Percentiles rank a stretch among this genome's conserved stretches.
Conservation (phyloP, 2,113 vertebrate genomes). For the Donacobius atricapilla region DNA sequence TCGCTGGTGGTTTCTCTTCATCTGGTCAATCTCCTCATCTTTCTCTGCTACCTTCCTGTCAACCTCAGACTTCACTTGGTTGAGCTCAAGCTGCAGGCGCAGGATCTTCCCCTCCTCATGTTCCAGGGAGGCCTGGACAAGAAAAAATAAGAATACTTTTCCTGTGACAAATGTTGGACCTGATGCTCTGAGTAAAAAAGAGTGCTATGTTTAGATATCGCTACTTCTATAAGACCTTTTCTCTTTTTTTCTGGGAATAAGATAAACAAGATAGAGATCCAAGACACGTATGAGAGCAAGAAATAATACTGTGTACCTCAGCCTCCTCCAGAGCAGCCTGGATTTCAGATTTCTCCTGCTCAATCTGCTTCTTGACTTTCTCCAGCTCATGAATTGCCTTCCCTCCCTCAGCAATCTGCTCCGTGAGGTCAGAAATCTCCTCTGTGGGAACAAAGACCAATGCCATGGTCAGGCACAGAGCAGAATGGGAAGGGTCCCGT, state of each 20-base stretch:
- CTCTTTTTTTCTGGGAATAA: background rate
- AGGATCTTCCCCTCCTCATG: background rate
- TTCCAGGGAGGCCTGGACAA: background rate
- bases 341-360: background rate
- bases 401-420: background rate
- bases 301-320: background rate
- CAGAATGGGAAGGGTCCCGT: background rate
- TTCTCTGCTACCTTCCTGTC: background rate
- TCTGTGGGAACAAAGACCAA: background rate
- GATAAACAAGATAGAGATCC: background rate
- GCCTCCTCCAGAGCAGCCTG: background rate
- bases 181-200: background rate
- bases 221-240: background rate
- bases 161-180: background rate
- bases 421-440: background rate
- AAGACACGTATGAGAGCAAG: rapidly evolving
- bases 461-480: background rate
- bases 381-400: background rate
- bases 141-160: background rate
- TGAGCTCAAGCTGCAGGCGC: background rate
- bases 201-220: no score
- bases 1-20: background rate
- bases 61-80: background rate
- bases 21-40: background rate
- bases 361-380: background rate